phyloP scores from a whole-genome alignment of 2,113 vertebrate genomes.

The Procavia capensis region DNA sequence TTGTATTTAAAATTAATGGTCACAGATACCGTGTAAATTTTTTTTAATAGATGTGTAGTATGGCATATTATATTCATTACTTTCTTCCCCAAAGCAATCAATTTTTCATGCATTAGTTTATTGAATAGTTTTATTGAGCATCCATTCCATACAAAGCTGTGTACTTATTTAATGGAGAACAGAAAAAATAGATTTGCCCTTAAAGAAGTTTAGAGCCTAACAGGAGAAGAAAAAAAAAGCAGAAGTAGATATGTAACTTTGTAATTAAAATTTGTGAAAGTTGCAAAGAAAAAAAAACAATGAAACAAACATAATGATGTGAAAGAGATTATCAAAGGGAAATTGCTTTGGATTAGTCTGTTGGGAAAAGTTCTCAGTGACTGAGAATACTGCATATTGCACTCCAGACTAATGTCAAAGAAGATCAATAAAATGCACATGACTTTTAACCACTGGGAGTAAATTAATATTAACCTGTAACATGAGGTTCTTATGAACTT shows the following conservation, averaged over 20 bases:
- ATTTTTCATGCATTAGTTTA: not conserved
- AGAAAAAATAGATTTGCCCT: not conserved
- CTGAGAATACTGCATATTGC: not conserved
- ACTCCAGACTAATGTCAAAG: not conserved
- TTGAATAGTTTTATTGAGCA: not conserved
- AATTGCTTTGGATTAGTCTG: not conserved
- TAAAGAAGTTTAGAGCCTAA: not conserved
- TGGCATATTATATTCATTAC: not conserved
- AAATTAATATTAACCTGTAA: conserved; percentile 6
- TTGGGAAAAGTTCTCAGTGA: conserved; percentile 20
- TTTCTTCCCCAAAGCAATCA: not conserved
- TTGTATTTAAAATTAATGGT: not conserved
- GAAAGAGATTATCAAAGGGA: not conserved
- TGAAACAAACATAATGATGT: not conserved
- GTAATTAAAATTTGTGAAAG: not conserved
- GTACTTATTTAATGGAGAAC: not conserved
- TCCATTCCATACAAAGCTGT: not conserved
- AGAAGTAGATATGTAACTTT: not conserved
- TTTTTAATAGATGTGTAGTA: too few species aligned
- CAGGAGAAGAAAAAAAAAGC: not conserved
- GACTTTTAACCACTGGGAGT: conserved; percentile 4
- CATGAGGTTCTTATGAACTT: not conserved
- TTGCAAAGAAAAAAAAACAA: not conserved
- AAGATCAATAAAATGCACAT: not conserved
- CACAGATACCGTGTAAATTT: too few species aligned